Evolutionary conservation across 1,140 invertebrate genomes (phyloP).

Genomic region (Brachionus rotundiformis): DNA sequence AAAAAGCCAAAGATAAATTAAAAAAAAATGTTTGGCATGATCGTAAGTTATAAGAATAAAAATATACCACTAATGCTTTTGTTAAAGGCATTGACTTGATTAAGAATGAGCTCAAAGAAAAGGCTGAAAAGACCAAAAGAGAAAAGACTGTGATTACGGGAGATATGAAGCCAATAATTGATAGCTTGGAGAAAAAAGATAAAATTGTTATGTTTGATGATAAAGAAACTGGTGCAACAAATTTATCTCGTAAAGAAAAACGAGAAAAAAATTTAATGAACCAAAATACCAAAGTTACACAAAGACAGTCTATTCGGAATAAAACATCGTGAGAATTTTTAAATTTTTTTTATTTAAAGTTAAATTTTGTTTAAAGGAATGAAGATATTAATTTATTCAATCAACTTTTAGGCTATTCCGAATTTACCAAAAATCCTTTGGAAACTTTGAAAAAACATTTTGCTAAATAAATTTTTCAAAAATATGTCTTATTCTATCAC

Average conservation of each 20-base stretch:
- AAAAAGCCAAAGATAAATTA: conserved; percentile 40
- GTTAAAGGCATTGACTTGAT: conserved; percentile 35
- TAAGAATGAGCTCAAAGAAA: conserved; percentile 25
- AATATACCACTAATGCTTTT: not conserved
- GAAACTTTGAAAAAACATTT: conserved; percentile 31
- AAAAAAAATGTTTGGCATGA: conserved; percentile 50
- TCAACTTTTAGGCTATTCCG: conserved; percentile 34
- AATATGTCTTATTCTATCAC: no score
- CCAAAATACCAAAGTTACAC: conserved; percentile 13
- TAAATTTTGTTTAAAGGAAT: not conserved
- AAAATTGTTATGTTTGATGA: not conserved
- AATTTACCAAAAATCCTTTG: conserved; percentile 47
- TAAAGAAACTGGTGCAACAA: not conserved
- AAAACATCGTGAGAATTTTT: conserved; percentile 19
- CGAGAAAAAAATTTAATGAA: conserved; percentile 5
- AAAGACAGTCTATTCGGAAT: conserved; percentile 36
- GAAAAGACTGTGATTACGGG: conserved; percentile 49
- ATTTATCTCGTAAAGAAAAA: conserved; percentile 38
- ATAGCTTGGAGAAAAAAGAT: not conserved
- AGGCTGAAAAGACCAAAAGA: conserved; percentile 27
- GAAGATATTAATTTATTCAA: conserved; percentile 42
- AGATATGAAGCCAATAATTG: conserved; percentile 44
- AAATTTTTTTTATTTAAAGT: not conserved
- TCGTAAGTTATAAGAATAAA: not conserved
- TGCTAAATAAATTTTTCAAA: not conserved